Evolutionary conservation across 2,113 vertebrate genomes (phyloP).

Genomic region (Pandion haliaetus): DNA sequence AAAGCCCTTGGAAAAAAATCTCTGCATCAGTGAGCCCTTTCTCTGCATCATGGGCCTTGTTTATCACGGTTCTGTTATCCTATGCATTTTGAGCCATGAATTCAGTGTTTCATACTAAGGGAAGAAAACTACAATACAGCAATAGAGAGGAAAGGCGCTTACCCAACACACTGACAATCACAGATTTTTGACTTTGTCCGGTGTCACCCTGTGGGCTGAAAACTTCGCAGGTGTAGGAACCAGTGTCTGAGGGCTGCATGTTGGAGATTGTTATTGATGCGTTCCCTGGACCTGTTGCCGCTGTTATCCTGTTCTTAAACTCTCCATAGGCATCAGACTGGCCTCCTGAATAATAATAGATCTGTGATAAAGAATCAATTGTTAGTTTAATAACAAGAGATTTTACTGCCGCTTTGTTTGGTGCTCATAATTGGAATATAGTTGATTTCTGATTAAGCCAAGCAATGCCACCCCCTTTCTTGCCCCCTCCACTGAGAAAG

Average conservation of each 20-base stretch:
- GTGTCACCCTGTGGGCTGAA: slow-evolving; percentile 74
- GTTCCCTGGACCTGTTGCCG: slow-evolving; percentile 69
- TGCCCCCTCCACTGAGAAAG: background rate
- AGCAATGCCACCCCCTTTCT: background rate
- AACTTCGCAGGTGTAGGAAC: slow-evolving; percentile 82
- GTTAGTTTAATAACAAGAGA: slow-evolving; percentile 19
- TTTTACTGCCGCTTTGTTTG: background rate
- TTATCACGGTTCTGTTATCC: background rate
- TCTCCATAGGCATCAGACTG: slow-evolving; percentile 8
- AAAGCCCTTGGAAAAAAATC: background rate
- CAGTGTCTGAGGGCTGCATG: slow-evolving; percentile 80
- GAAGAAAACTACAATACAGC: background rate
- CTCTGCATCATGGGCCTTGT: background rate
- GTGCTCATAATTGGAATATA: background rate
- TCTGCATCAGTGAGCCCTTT: background rate
- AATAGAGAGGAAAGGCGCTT: background rate
- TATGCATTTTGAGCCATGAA: background rate
- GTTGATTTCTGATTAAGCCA: background rate
- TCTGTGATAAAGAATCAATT: slow-evolving; percentile 65
- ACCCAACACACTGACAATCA: slow-evolving; percentile 82
- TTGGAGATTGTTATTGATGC: slow-evolving; percentile 81
- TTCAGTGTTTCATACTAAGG: background rate
- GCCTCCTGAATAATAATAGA: slow-evolving; percentile 71
- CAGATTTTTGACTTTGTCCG: slow-evolving; percentile 67
- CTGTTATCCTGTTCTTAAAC: slow-evolving; percentile 75